Percentiles rank a stretch among this genome's conserved stretches.
Evolutionary conservation across 1,140 invertebrate species (phyloP).

Genomic region (Caerostris darwini): DNA sequence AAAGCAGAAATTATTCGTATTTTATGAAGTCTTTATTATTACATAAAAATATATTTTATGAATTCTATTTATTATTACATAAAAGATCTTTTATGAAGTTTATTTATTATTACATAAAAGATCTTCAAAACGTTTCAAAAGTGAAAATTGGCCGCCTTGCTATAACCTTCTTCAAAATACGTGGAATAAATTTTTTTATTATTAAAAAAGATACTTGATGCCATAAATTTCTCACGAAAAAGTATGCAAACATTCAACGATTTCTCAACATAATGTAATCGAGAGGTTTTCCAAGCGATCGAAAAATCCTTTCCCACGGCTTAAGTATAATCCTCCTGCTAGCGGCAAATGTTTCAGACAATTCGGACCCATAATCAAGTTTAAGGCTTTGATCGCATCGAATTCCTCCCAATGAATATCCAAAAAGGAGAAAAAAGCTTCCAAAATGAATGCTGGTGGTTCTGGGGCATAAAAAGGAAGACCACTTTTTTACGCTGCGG

Average conservation of each 20-base stretch:
- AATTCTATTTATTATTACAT: too few species aligned
- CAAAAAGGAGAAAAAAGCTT: slow-evolving; percentile 8
- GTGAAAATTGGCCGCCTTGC: too few species aligned
- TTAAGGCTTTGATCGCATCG: not conserved
- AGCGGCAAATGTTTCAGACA: slow-evolving; percentile 25
- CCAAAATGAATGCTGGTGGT: not conserved
- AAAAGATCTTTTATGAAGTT: too few species aligned
- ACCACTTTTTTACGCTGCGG: slow-evolving; percentile 39
- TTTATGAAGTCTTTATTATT: too few species aligned
- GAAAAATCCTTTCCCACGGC: slow-evolving; percentile 38
- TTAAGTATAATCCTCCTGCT: slow-evolving; percentile 11
- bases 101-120: too few species aligned
- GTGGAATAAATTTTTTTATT: too few species aligned
- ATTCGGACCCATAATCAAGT: not conserved
- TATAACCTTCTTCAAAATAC: too few species aligned
- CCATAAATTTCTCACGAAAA: not conserved
- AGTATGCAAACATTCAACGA: not conserved
- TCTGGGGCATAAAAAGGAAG: not conserved
- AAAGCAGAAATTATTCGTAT: too few species aligned
- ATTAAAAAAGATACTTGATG: not conserved
- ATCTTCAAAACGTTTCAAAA: too few species aligned
- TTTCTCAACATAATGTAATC: not conserved
- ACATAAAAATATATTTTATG: too few species aligned
- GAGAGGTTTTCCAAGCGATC: not conserved
- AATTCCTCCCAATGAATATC: slow-evolving; percentile 7